Conservation (phyloP, 2,888 invertebrate genomes). For the Spialia ferax region DNA sequence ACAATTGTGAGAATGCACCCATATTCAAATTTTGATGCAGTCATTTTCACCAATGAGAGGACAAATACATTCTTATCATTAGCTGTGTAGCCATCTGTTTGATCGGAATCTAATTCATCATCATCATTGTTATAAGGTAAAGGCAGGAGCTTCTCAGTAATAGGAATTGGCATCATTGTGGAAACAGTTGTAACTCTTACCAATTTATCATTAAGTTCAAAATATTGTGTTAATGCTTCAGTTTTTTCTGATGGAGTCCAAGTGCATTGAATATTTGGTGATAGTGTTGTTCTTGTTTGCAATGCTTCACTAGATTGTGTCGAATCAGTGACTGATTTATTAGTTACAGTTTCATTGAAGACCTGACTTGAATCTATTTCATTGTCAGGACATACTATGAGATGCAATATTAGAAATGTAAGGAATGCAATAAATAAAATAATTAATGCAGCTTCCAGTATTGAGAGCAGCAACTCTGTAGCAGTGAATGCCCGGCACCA, state of each 20-base stretch:
- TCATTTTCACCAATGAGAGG: constrained; percentile 65
- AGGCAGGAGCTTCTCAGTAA: background rate
- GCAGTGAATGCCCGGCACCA: constrained; percentile 76
- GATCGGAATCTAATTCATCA: constrained; percentile 29
- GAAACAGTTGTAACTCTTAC: background rate
- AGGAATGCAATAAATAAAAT: constrained; percentile 59
- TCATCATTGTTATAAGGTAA: constrained; percentile 3
- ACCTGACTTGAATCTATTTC: background rate
- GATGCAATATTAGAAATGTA: constrained; percentile 66
- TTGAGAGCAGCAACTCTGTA: constrained; percentile 60
- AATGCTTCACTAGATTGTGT: background rate
- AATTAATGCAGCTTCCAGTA: constrained; percentile 61
- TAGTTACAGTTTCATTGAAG: background rate
- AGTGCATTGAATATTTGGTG: constrained; percentile 57
- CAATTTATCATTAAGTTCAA: constrained; percentile 44
- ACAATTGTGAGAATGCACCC: constrained; percentile 72
- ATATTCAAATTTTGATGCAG: constrained; percentile 61
- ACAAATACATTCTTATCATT: constrained; percentile 52
- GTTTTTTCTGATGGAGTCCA: constrained; percentile 70
- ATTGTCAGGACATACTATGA: constrained; percentile 56
- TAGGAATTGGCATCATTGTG: background rate
- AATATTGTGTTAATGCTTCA: constrained; percentile 56
- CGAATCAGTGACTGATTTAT: background rate
- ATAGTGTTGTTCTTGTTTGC: constrained; percentile 1
- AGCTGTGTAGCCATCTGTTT: constrained; percentile 53